Base-by-base conservation (phyloP, 2,888 invertebrate genomes). In the Alloscopus bannaensis region DNA sequence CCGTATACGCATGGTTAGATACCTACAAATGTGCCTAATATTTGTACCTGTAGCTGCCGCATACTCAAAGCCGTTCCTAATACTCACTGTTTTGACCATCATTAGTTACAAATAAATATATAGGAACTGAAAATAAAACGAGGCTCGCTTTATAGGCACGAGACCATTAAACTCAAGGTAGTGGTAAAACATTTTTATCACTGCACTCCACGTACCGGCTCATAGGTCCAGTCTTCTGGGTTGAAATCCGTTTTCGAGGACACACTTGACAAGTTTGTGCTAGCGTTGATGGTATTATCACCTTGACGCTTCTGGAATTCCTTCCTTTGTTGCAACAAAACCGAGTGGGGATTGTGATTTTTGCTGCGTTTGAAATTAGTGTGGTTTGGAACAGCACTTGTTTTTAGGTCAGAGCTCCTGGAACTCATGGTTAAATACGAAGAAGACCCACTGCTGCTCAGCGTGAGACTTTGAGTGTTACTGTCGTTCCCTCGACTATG, bases 151-250 rank as follows among this genome's bases (percentile, higher is more conserved):
- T n/a, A n/a, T n/a, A n/a, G n/a, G n/a, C n/a, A n/a, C n/a, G n/a
- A n/a, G n/a, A n/a, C n/a, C n/a, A n/a, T n/a, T n/a, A n/a, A n/a
- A n/a, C n/a, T n/a, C n/a, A n/a, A n/a, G n/a, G n/a, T n/a, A n/a
- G n/a, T n/a, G n/a, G n/a, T n/a, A 36, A 36, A 13, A 36, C 36
- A 36, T 52, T 4, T 16, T 52, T 52, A 20, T n/a, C n/a, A n/a
- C n/a, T n/a, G n/a, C n/a, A n/a, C n/a, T n/a, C n/a, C n/a, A 31
- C 73, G 11, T 60, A 78, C 78, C 36, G 78, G 78, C 22, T 70
- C 65, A 28, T 71, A 78, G 0, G 55, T 71, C 78, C 78, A 78
- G n/a, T 78, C 70, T 20, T 65, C 42, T 31, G 24, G 42, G 20
- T 24, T 45, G 24, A 40, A 6, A 26, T 40, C 31, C 24, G 57